Conservation (phyloP, 2,797 vertebrate species). For the Zalophus californianus region DNA sequence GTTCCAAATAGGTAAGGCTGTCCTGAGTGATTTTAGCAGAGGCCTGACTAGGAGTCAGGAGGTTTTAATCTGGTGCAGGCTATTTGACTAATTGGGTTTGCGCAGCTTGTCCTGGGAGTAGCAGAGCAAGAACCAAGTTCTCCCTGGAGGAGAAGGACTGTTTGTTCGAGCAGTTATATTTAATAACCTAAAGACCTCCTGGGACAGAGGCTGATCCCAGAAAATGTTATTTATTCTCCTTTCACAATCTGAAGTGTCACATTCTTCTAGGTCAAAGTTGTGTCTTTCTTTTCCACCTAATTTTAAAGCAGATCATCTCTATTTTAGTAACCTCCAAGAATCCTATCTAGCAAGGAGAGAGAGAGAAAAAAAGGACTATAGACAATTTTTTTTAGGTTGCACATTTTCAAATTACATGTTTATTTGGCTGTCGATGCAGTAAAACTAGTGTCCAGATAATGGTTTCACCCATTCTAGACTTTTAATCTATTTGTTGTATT, state of each 20-base stretch:
- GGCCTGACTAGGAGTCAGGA: background rate
- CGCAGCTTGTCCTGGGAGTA: conserved; percentile 23
- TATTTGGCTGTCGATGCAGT: background rate
- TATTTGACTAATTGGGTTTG: conserved; percentile 66
- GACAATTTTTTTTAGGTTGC: background rate
- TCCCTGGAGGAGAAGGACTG: conserved; percentile 61
- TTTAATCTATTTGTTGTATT: background rate
- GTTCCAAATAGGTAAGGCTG: background rate
- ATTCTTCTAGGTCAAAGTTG: conserved; percentile 54
- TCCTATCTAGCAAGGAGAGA: background rate
- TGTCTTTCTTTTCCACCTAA: background rate
- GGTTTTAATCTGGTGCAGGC: background rate
- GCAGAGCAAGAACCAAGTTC: conserved; percentile 54
- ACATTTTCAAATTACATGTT: background rate
- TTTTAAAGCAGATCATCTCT: conserved; percentile 44
- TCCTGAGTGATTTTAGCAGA: background rate
- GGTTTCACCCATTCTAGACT: background rate
- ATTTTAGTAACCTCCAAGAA: background rate
- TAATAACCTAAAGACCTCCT: conserved; percentile 62
- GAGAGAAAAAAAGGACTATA: background rate
- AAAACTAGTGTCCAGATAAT: background rate
- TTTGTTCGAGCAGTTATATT: conserved; percentile 73
- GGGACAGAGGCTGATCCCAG: conserved; percentile 36
- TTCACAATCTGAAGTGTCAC: background rate
- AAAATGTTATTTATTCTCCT: conserved; percentile 59